phyloP scores from a whole-genome alignment of 2,888 invertebrate species.

The Caenorhabditis sinica region DNA sequence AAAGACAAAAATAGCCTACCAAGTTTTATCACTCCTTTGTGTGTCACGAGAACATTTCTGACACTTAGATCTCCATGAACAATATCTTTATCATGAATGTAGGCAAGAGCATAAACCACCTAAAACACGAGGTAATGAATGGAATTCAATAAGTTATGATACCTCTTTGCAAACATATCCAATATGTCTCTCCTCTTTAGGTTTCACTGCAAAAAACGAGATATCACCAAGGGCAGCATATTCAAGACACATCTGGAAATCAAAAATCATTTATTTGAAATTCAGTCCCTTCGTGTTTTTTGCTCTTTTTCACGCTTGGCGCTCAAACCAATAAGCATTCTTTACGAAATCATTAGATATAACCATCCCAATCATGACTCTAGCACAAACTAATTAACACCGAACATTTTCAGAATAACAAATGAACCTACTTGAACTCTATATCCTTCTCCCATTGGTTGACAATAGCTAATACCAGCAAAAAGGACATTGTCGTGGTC shows the following conservation, averaged over 20 bases:
- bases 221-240: conserved; percentile 39
- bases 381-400: background rate
- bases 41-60: conserved; percentile 36
- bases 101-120: conserved; percentile 10
- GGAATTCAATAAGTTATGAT: background rate
- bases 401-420: background rate
- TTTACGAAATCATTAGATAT: background rate
- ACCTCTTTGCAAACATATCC: conserved; percentile 37
- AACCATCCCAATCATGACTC: background rate
- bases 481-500: conserved; percentile 36
- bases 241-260: conserved; percentile 41
- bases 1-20: conserved; percentile 2
- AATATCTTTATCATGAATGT: conserved; percentile 10
- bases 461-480: conserved; percentile 20
- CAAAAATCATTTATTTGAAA: background rate
- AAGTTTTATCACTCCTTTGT: conserved; percentile 31
- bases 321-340: background rate
- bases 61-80: conserved; percentile 50
- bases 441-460: background rate
- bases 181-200: conserved; percentile 24
- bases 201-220: background rate
- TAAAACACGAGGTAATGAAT: background rate
- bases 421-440: conserved; percentile 33
- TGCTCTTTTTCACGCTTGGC: background rate
- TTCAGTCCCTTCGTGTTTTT: background rate